These are phyloP conservation scores for Epistrophella euchroma DNA, from an alignment of 2,888 invertebrate genomes.

Conservation along the genomic window DNA sequence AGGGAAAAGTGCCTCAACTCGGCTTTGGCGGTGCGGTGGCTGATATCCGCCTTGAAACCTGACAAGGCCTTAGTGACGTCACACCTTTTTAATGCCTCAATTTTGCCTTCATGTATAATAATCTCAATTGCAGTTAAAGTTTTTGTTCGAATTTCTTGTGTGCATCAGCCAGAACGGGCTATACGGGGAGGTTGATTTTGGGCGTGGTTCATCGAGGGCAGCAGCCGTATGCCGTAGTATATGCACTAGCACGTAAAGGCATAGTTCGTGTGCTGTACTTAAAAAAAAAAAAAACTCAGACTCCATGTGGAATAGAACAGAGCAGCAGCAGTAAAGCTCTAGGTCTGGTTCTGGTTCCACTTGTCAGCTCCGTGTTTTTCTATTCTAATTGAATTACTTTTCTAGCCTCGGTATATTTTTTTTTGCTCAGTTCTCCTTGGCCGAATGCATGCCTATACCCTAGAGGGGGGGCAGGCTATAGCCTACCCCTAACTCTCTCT, in stretches of 20 bases:
- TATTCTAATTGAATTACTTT: constrained; percentile 75
- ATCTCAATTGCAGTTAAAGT: constrained; percentile 71
- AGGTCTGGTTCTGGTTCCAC: constrained; percentile 60
- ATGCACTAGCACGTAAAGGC: constrained; percentile 39
- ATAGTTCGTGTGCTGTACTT: constrained; percentile 36
- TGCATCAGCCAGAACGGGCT: constrained; percentile 12
- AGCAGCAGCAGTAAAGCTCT: constrained; percentile 3
- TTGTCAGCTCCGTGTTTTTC: constrained; percentile 72
- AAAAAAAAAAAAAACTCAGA: constrained; percentile 28
- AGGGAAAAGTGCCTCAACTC: neutral
- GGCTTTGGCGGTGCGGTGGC: neutral
- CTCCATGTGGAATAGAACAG: constrained; percentile 49
- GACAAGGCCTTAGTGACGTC: constrained; percentile 26
- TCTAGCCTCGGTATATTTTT: constrained; percentile 36
- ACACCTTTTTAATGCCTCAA: constrained; percentile 19
- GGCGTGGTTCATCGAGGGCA: constrained; percentile 32
- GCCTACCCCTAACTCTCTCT: constrained; percentile 1
- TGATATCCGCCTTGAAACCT: constrained; percentile 38
- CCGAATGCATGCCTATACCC: constrained; percentile 26
- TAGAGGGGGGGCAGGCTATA: neutral
- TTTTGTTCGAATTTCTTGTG: constrained; percentile 62
- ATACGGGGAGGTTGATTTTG: constrained; percentile 25
- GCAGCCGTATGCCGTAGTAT: neutral
- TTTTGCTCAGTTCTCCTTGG: constrained; percentile 11
- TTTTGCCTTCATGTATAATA: constrained; percentile 47